These are phyloP conservation scores for Galeopterus variegatus DNA, from an alignment of 2,113 vertebrate genomes.

Conservation along the genomic window DNA sequence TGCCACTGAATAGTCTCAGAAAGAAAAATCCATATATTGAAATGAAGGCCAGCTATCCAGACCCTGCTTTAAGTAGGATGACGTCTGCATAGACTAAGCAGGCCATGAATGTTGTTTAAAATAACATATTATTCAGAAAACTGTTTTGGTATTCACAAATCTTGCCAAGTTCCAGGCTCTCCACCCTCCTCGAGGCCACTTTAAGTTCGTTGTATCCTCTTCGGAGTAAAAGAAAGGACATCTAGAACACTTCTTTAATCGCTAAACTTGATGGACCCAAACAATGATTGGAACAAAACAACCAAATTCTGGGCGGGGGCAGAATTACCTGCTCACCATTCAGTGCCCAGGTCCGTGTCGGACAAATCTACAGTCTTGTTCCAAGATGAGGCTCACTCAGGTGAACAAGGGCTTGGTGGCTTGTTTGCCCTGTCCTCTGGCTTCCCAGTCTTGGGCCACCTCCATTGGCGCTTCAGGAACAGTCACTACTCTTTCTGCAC, in stretches of 20 bases:
- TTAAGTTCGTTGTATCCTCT: not conserved
- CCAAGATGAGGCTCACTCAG: not conserved
- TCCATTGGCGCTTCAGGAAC: not conserved
- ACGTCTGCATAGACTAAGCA: not conserved
- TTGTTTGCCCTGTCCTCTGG: not conserved
- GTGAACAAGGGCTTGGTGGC: fast-evolving
- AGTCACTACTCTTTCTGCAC: not conserved
- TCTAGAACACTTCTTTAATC: not conserved
- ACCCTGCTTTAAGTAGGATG: not conserved
- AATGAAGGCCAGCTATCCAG: not conserved
- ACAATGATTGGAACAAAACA: not conserved
- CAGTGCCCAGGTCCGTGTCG: fast-evolving
- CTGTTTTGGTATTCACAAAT: not conserved
- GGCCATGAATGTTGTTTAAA: not conserved
- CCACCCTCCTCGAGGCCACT: not conserved
- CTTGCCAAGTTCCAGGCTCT: not conserved
- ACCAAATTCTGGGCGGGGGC: not conserved
- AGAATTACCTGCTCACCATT: not conserved
- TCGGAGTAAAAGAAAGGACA: not conserved
- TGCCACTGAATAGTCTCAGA: not conserved
- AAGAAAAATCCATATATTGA: not conserved
- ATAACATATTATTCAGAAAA: not conserved
- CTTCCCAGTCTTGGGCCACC: not conserved
- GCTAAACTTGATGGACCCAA: not conserved
- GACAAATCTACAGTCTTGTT: no score